phyloP scores from a whole-genome alignment of 2,888 invertebrate genomes.

The Lacanobia wlatinum region DNA sequence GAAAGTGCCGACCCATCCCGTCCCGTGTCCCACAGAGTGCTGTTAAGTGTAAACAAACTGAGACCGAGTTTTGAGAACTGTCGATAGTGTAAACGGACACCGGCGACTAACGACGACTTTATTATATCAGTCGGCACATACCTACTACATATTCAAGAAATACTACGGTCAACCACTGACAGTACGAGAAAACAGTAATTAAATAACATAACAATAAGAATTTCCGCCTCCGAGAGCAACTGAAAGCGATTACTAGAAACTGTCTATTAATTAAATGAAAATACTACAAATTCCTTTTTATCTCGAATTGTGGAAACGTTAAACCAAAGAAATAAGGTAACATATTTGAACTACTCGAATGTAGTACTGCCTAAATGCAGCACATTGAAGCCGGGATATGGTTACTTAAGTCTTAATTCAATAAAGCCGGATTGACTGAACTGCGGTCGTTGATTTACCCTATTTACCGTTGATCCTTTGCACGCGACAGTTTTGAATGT shows the following conservation, averaged over 20 bases:
- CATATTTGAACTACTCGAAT: not conserved
- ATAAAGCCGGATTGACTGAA: slow-evolving; percentile 63
- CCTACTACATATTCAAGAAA: not conserved
- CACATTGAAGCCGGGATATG: slow-evolving; percentile 68
- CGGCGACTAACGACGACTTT: slow-evolving; percentile 51
- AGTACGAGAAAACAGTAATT: not conserved
- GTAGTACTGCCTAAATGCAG: slow-evolving; percentile 19
- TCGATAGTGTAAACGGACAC: slow-evolving; percentile 69
- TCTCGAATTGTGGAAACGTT: not conserved
- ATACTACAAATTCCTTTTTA: not conserved
- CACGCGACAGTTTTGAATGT: not conserved
- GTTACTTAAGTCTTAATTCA: slow-evolving; percentile 75
- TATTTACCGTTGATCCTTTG: slow-evolving; percentile 13
- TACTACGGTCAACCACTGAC: not conserved
- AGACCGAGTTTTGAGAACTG: slow-evolving; percentile 70
- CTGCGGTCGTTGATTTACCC: slow-evolving; percentile 38
- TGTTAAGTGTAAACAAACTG: slow-evolving; percentile 72
- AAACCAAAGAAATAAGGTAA: not conserved
- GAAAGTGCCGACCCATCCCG: slow-evolving; percentile 57
- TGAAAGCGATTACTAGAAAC: not conserved
- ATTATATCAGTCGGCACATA: slow-evolving; percentile 15
- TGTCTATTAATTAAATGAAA: not conserved
- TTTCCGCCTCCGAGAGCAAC: not conserved
- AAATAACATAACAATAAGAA: not conserved
- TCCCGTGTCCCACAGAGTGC: slow-evolving; percentile 62